phyloP scores from a whole-genome alignment of 2,113 vertebrate genomes.

The human (Homo sapiens) region GRCh38 chr5:3195001-3195500 shows the following conservation, averaged over 20 bases:
- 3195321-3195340: fast-evolving
- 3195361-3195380: fast-evolving
- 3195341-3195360: neutral
- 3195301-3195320: fast-evolving
- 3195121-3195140: neutral
- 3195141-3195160: neutral
- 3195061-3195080: neutral
- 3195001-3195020: neutral
- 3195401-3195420: neutral
- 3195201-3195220: fast-evolving
- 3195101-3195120: neutral
- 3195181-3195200: fast-evolving
- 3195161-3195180: neutral
- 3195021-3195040: neutral
- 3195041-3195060: neutral
- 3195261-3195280: fast-evolving
- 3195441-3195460: neutral
- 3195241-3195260: too few species aligned
- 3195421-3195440: too few species aligned
- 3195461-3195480: neutral
- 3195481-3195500: neutral
- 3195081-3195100: neutral
- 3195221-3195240: fast-evolving
- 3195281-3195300: fast-evolving
- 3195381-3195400: neutral